These are phyloP conservation scores for Atrichornis clamosus DNA, from an alignment of 2,113 vertebrate species.

Conservation along the genomic window DNA sequence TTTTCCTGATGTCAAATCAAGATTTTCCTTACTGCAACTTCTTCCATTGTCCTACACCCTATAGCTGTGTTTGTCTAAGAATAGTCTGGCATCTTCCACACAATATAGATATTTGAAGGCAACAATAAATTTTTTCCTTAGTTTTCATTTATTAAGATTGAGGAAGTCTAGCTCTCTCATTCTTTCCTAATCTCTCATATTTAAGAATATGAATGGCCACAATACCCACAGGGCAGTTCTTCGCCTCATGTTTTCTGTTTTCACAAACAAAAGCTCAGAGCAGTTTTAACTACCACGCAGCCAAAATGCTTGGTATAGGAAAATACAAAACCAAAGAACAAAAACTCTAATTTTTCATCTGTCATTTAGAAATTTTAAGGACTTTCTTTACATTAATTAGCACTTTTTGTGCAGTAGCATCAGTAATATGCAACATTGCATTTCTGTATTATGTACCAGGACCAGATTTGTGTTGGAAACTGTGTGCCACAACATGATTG, in stretches of 20 bases:
- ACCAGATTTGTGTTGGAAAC: background rate
- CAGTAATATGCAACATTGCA: background rate
- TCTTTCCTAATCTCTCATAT: background rate
- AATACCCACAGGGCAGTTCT: background rate
- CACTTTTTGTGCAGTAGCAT: background rate
- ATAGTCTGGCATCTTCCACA: background rate
- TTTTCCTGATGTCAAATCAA: background rate
- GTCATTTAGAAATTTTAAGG: background rate
- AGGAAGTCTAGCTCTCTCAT: background rate
- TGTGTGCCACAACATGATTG: rapidly evolving
- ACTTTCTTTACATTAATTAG: background rate
- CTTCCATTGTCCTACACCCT: background rate
- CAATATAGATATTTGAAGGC: background rate
- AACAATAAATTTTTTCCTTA: background rate
- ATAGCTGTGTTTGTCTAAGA: background rate
- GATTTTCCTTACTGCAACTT: background rate
- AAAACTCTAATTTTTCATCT: background rate
- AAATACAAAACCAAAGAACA: background rate
- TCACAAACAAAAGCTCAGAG: background rate
- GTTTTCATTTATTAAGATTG: background rate
- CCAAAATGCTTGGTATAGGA: background rate
- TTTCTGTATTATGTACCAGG: background rate
- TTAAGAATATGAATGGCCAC: background rate
- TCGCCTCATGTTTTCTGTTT: background rate
- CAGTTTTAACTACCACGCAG: background rate